Evolutionary conservation across 2,888 invertebrate genomes (phyloP).

Genomic region (Cerceris rybyensis): DNA sequence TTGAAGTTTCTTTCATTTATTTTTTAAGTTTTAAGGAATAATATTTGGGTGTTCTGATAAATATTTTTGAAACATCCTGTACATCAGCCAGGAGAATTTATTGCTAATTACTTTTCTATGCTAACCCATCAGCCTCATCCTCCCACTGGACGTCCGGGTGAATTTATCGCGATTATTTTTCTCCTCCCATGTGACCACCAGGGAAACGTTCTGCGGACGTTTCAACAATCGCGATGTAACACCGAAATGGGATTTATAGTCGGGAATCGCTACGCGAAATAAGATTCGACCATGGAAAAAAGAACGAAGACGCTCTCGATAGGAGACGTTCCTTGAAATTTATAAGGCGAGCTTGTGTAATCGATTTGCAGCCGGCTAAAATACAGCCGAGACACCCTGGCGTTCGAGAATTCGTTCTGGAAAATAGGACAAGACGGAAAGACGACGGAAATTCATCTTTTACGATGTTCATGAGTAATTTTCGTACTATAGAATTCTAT

Average conservation of each 20-base stretch:
- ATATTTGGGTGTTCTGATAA: no score
- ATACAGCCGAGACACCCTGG: no score
- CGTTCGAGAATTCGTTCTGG: no score
- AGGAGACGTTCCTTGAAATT: not conserved
- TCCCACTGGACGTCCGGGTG: constrained; percentile 5
- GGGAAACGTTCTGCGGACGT: constrained; percentile 46
- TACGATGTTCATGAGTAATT: no score
- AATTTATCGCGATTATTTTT: constrained; percentile 55
- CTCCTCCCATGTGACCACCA: constrained; percentile 2
- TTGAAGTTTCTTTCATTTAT: no score
- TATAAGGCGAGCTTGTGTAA: no score
- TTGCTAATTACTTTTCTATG: constrained; percentile 66
- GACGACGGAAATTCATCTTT: no score
- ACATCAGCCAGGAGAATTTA: constrained; percentile 52
- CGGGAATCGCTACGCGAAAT: not conserved
- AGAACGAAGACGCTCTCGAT: not conserved
- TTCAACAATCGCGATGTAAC: constrained; percentile 50
- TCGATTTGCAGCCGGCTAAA: no score
- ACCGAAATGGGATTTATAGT: constrained; percentile 46
- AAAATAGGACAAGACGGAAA: no score
- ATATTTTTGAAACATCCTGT: constrained; percentile 16
- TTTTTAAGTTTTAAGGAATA: no score
- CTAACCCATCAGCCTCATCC: constrained; percentile 35
- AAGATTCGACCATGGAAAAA: not conserved
- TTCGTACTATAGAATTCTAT: no score